Evolutionary conservation across 2,113 vertebrate genomes (phyloP).

Genomic region (Sinosuthora webbiana): DNA sequence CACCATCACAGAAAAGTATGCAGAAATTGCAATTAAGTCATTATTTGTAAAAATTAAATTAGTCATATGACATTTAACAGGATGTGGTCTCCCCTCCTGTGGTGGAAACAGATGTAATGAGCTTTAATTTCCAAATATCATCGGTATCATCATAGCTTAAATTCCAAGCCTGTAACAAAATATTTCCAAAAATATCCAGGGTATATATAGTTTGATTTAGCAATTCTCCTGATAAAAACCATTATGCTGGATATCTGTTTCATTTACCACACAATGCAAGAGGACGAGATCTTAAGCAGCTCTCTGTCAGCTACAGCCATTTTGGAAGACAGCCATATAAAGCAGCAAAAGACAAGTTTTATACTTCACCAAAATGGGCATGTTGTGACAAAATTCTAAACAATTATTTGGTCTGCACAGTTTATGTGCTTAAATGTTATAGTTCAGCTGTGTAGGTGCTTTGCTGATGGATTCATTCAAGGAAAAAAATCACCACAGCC

Average conservation of each 20-base stretch:
- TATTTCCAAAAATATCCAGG: not conserved
- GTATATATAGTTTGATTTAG: not conserved
- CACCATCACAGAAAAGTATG: constrained; percentile 4
- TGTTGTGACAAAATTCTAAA: not conserved
- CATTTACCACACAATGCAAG: not conserved
- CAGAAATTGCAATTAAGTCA: not conserved
- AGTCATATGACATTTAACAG: constrained; percentile 46
- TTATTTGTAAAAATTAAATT: constrained; percentile 32
- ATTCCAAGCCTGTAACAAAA: not conserved
- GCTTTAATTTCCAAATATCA: constrained; percentile 34
- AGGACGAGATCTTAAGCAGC: not conserved
- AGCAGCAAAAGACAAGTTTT: not conserved
- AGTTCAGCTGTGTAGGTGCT: not conserved
- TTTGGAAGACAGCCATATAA: not conserved
- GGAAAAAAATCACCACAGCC: accelerated
- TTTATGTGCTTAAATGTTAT: not conserved
- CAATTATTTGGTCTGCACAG: not conserved
- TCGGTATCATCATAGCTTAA: not conserved
- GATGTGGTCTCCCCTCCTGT: constrained; percentile 37
- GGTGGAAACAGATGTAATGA: not conserved
- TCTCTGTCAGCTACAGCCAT: not conserved
- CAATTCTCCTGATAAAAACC: not conserved
- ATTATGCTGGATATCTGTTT: not conserved
- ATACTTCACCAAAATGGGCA: not conserved
- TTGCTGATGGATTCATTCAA: not conserved